Conservation (phyloP, 2,113 vertebrate genomes). For the Ageneiosus marmoratus region DNA sequence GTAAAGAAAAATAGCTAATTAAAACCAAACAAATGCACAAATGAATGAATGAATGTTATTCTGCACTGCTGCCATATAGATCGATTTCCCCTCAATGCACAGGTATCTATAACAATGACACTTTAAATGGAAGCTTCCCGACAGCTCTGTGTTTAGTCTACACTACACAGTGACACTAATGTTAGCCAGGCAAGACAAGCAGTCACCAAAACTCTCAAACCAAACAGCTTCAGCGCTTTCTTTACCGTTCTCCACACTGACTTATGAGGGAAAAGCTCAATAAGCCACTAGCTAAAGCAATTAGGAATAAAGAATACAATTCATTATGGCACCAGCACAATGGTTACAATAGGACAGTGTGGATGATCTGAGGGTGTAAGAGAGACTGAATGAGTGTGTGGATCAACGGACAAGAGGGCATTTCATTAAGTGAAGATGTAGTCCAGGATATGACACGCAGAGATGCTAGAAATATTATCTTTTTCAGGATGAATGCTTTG, state of each 20-base stretch:
- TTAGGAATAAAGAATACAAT: conserved; percentile 64
- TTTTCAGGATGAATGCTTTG: conserved; percentile 51
- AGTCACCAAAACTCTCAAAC: conserved; percentile 31
- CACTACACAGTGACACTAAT: conserved; percentile 64
- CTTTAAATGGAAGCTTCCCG: conserved; percentile 2
- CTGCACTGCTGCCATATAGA: not conserved
- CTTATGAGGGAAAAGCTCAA: conserved; percentile 64
- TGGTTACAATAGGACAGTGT: conserved; percentile 41
- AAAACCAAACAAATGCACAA: not conserved
- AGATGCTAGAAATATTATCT: conserved; percentile 49
- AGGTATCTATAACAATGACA: conserved; percentile 2
- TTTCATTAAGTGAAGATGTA: conserved; percentile 44
- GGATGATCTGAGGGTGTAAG: conserved; percentile 32
- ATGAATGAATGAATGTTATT: not conserved
- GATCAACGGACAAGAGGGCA: conserved; percentile 25
- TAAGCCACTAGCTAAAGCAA: conserved; percentile 70
- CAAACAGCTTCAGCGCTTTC: conserved; percentile 58
- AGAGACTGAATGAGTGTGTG: conserved; percentile 28
- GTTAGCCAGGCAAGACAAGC: conserved; percentile 56
- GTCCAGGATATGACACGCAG: conserved; percentile 29
- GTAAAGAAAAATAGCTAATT: not conserved
- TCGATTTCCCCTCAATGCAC: not conserved
- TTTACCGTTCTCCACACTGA: conserved; percentile 62
- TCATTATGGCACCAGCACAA: conserved; percentile 58
- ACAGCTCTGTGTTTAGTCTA: conserved; percentile 3